A percentile compares a stretch with the other conserved stretches of the same genome.
phyloP scores from a whole-genome alignment of 2,797 vertebrate species.

The Taenioides sp. region DNA sequence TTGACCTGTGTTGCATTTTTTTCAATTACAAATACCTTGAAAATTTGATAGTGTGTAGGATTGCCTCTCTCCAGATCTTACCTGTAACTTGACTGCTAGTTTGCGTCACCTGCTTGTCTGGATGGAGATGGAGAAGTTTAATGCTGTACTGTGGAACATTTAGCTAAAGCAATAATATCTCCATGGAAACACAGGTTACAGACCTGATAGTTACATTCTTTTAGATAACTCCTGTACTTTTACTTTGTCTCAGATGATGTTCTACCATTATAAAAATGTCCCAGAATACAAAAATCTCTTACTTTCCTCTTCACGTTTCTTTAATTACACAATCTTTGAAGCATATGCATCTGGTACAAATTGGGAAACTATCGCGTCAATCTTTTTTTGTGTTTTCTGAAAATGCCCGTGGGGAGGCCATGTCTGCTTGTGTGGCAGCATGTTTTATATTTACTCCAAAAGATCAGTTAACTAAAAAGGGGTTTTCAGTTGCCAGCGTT shows the following conservation, averaged over 20 bases:
- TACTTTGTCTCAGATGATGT: neutral
- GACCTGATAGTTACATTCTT: no score
- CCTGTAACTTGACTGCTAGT: no score
- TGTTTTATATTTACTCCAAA: constrained; percentile 18
- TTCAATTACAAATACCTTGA: no score
- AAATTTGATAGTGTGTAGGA: no score
- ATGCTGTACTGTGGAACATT: no score
- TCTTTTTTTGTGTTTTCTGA: neutral
- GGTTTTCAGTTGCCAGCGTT: constrained; percentile 8
- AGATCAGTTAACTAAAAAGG: neutral
- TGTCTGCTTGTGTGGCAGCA: neutral
- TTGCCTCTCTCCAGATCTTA: no score
- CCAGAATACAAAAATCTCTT: neutral
- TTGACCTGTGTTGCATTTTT: no score
- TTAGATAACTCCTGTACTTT: neutral
- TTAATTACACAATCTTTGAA: constrained; percentile 9
- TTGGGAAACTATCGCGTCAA: constrained; percentile 5
- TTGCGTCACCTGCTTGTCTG: neutral
- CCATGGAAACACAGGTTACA: no score
- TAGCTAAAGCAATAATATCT: neutral
- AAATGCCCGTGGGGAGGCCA: neutral
- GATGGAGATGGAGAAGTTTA: no score
- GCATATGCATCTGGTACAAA: constrained; percentile 9
- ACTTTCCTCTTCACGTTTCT: neutral
- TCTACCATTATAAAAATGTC: neutral